Percentiles rank a stretch among this genome's conserved stretches.
Conservation (phyloP, 2,113 vertebrate genomes). For the Emydocephalus ijimae region DNA sequence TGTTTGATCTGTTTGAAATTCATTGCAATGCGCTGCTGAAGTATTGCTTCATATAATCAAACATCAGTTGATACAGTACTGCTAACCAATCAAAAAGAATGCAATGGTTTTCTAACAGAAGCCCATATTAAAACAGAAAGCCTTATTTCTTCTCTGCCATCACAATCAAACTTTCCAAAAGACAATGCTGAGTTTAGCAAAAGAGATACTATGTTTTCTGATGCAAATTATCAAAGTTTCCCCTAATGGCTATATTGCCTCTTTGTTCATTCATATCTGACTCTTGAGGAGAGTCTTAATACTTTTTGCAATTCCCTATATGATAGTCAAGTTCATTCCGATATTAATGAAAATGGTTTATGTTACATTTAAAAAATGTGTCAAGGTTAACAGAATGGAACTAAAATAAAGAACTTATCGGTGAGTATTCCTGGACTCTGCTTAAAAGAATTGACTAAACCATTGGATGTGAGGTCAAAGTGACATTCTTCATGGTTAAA, state of each 20-base stretch:
- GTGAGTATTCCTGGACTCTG: background rate
- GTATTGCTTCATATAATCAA: background rate
- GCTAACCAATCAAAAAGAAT: background rate
- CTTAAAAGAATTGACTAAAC: background rate
- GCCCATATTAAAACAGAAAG: background rate
- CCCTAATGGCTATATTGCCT: background rate
- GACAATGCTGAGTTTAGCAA: background rate
- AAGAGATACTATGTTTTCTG: background rate
- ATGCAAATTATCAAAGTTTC: background rate
- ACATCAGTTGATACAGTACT: background rate
- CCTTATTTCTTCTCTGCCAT: background rate
- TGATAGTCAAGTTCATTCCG: background rate
- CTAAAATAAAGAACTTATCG: background rate
- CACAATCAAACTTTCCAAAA: background rate
- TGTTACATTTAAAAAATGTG: background rate
- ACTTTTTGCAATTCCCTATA: background rate
- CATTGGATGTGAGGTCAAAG: constrained; percentile 8
- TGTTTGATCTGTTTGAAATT: background rate
- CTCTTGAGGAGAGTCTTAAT: background rate
- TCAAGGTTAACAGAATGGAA: background rate
- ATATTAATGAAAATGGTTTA: background rate
- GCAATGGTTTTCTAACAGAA: background rate
- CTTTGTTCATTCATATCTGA: background rate
- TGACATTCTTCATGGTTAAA: constrained; percentile 32
- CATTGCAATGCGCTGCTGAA: background rate